Base-by-base conservation (phyloP, 1,140 invertebrate genomes). In the Microvelia longipes region DNA sequence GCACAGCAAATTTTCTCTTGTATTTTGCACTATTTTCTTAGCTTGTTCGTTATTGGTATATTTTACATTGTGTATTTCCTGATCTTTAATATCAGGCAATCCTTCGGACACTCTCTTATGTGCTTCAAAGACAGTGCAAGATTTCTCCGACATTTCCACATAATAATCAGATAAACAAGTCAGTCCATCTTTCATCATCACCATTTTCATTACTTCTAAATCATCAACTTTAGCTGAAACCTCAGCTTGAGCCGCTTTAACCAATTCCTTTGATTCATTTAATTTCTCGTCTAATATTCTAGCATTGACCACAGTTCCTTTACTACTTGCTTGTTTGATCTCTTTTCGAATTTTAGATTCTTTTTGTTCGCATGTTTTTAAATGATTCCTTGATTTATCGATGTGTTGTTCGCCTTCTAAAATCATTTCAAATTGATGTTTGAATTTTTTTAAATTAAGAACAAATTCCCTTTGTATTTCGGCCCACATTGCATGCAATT, bases 141-240 rank as follows among this genome's bases (percentile, higher is more conserved):
- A 79, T 74, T 83, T 82, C 35, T 80, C 77, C 15, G 80, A 80
- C 71, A 84, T 73, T 62, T 80, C 80, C 14, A 83, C 73, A 73
- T 84, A 84, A 27, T 81, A 78, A 68, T 82, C 79, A 27, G 81
- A 81, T 60, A 84, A 73, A 73, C 82, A 82, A 24, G 80, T 70
- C 14, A 85, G 73, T 0, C 83, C 82, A 74, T 83, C 80, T 70
- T 83, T 83, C 2, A 84, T 69, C 19, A 83, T 73, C 13, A 84
- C 82, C 70, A 84, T 75, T 74, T 85, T 85, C 0, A 83, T 77
- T n/a, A 80, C 80, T 78, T 85, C 83, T 75, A 83, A 83, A 73
- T 85, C 83, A 66, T 79, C 75, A 19, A 80, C 73, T 66, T 80
- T 76, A 69, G 84, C 82, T 64, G 78, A 77, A 70, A 84, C 83